Conservation (phyloP, 2,113 vertebrate genomes). For the Camelus bactrianus region DNA sequence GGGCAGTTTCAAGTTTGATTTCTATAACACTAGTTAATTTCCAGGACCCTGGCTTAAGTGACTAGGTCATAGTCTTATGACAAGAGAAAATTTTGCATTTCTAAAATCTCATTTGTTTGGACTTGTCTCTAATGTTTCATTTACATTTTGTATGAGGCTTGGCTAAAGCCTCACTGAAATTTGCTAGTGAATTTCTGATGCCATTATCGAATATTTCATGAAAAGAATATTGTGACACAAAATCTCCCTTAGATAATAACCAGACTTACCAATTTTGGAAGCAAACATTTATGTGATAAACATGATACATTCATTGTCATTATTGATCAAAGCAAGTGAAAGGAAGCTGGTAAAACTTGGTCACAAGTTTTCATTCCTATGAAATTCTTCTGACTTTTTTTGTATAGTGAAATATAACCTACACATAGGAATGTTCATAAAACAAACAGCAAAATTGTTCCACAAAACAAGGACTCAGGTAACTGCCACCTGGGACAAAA, state of each 20-base stretch:
- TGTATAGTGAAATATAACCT: background rate
- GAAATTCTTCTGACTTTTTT: background rate
- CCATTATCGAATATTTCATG: background rate
- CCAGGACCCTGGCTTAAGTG: background rate
- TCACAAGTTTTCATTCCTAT: background rate
- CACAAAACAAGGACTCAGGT: background rate
- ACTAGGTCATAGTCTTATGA: background rate
- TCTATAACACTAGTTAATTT: background rate
- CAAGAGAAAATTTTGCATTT: background rate
- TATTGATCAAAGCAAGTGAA: background rate
- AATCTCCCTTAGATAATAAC: background rate
- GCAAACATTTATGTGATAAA: background rate
- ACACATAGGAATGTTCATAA: background rate
- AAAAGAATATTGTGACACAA: background rate
- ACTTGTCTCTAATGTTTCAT: background rate
- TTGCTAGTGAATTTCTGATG: conserved; percentile 32
- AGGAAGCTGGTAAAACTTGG: background rate
- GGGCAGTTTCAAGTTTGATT: background rate
- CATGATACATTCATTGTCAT: background rate
- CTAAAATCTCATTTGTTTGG: background rate
- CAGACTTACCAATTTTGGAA: background rate
- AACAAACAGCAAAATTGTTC: background rate
- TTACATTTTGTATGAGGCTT: background rate
- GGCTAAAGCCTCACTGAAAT: background rate
- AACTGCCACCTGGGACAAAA: background rate